Evolutionary conservation across 2,113 vertebrate species (phyloP), one percentile per base, ranked within the genome.

Genomic region (Lycocorax pyrrhopterus): DNA sequence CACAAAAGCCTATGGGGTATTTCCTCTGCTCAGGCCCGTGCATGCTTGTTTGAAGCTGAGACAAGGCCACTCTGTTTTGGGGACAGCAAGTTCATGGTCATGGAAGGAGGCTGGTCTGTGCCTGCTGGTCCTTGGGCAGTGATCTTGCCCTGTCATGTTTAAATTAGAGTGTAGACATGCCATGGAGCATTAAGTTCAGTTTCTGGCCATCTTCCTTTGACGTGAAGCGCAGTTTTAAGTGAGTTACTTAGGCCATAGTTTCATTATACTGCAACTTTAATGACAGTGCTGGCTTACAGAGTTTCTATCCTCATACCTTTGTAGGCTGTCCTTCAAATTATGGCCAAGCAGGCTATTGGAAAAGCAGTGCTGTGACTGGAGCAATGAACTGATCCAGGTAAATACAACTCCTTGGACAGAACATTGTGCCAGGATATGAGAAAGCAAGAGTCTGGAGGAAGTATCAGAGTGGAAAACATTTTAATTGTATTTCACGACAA

Each of bases 61-160:
- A 89, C 39, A 74, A 74, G 19, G 86, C 39, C 68, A 21, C 76
- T 72, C 33, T 0, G 1, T 35, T 83, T 44, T 92, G 73, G 51
- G 85, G 83, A 95, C 75, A 77, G 53, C 23, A 55, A 66, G 46
- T 44, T 80, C 58, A 30, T 66, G 82, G 22, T 73, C 67, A 74
- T 0, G 84, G 75, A 12, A 1, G 1, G n/a, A 66, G 51, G 46
- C 13, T 96, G 46, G 43, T 27, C 51, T 69, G 27, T 77, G 49
- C 32, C 29, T 62, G 16, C 78, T 87, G 73, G 46, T 95, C 72
- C 77, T 92, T 84, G 72, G 76, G 86, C 88, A 67, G 60, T 62
- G 63, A 56, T 47, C 86, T 84, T 90, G 92, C 79, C 47, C 67
- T 86, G 76, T 94, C 94, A 92, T 89, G 88, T 95, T 92, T 86